Evolutionary conservation across 2,113 vertebrate genomes (phyloP), one percentile per base, ranked within the genome.

Genomic region (Gambusia affinis): DNA sequence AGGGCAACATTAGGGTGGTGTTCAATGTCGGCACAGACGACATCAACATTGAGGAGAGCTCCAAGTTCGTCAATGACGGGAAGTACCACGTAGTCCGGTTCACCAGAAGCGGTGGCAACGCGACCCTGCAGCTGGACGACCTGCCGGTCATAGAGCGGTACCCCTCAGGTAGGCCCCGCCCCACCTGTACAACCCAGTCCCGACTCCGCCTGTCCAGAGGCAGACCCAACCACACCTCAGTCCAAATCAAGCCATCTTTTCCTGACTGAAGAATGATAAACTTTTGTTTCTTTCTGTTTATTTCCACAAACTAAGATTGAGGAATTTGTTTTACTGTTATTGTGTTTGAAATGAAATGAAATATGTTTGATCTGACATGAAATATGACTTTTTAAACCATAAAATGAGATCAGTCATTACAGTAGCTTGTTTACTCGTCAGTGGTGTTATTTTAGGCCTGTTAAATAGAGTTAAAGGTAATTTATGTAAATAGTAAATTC

Each of bases 11-110:
- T 87, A 96, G 96, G 92, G 97, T 99, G 88, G 98, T 99, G 87
- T 99, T 99, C 93, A 99, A 99, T 86, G 98, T 99, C 70, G 98
- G 98, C 88, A 99, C 98, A 12, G 97, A 99, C 79, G 98, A 99
- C 95, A 99, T 99, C 89, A 95, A 97, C 92, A 99, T 99, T n/a
- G 97, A 98, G 89, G 97, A 99, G 87, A 96, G 96, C 88, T 96
- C 96, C 91, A 97, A 97, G 91, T 98, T 98, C 93, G 98, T 99
- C 92, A 99, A 99, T 80, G 98, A 99, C 72, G 98, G 98, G 81
- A 99, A 98, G 91, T 99, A 99, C 95, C 98, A 99, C 81, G 96
- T 98, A 91, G 95, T 99, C 72, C 97, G 98, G 78, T 99, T 99
- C 93, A 99, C 98, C 0, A 93, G 98, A 89, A 99, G 98, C 78